These are phyloP conservation scores for Heliconius himera DNA, from an alignment of 1,140 invertebrate genomes.

Conservation along the genomic window DNA sequence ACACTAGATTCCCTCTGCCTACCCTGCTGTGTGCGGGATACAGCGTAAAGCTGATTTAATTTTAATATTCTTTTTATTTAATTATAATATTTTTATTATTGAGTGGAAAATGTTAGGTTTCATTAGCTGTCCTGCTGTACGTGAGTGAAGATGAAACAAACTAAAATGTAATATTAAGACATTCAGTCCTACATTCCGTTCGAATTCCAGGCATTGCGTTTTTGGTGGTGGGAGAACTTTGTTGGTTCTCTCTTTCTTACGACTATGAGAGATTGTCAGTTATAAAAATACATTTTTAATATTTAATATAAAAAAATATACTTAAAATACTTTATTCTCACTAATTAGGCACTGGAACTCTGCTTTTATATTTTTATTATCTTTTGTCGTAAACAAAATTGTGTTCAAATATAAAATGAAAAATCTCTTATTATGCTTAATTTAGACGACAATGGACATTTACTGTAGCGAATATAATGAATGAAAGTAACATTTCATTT, in stretches of 20 bases:
- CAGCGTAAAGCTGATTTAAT: too few species aligned
- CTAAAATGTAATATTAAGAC: neutral
- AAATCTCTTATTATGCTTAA: conserved; percentile 8
- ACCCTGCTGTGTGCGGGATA: too few species aligned
- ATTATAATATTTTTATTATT: too few species aligned
- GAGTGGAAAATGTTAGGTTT: neutral
- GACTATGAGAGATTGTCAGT: neutral
- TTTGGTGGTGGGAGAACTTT: neutral
- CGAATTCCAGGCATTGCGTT: neutral
- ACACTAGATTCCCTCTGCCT: too few species aligned
- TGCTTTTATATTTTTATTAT: neutral
- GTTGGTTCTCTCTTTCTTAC: neutral
- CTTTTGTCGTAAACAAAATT: conserved; percentile 5
- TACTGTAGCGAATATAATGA: neutral
- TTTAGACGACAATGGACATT: conserved; percentile 10
- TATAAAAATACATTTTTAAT: neutral
- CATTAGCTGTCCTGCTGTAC: too few species aligned
- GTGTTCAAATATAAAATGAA: neutral
- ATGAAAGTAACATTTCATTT: neutral
- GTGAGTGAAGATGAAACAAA: neutral
- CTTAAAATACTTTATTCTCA: neutral
- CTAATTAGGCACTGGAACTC: neutral
- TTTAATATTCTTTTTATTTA: too few species aligned
- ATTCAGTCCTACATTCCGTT: neutral
- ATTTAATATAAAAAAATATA: neutral